Evolutionary conservation across 2,888 invertebrate species (phyloP), one percentile per base, ranked within the genome.

Genomic region (Melanostoma mellinum): DNA sequence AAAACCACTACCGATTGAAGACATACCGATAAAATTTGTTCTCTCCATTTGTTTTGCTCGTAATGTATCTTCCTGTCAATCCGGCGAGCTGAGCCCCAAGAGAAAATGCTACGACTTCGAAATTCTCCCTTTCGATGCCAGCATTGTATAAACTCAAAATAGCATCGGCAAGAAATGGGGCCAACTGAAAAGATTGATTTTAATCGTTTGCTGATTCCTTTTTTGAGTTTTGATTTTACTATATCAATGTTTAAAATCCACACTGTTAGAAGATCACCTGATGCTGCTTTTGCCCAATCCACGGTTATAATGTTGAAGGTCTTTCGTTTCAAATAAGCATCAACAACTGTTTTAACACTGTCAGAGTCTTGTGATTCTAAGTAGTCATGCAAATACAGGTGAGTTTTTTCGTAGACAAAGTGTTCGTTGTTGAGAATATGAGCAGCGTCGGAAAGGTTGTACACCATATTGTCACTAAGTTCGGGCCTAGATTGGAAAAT

Each of bases 361-460:
- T 93, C 92, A 69, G 92, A 91, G 40, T 91, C 89, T 2, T 92
- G 92, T 3, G 91, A 89, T 87, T 93, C 93, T 78, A 92, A 92
- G 85, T 92, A 93, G 6, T 93, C 93, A 87, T 93, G 93, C 10
- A 92, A 89, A 88, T 93, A 93, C 3, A 93, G 85, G 2, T 93
- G 91, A 1, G 92, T 93, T 6, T 92, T 65, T 0, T 69, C 42
- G 4, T 74, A n/a, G 2, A 36, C 36, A 4, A 84, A 84, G 3
- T 69, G 10, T 9, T 73, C 69, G 36, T 84, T 42, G 3, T 42
- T 32, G 0, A 74, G 69, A n/a, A 84, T 46, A 6, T 78, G 6
- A 6, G 30, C 33, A 32, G 78, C 78, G 35, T 84, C 78, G 0
- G 65, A 32, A 3, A 84, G 74, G 3, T 69, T n/a, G n/a, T 60